Base-by-base conservation (phyloP, 2,113 vertebrate species). In the Silurus asotus region DNA sequence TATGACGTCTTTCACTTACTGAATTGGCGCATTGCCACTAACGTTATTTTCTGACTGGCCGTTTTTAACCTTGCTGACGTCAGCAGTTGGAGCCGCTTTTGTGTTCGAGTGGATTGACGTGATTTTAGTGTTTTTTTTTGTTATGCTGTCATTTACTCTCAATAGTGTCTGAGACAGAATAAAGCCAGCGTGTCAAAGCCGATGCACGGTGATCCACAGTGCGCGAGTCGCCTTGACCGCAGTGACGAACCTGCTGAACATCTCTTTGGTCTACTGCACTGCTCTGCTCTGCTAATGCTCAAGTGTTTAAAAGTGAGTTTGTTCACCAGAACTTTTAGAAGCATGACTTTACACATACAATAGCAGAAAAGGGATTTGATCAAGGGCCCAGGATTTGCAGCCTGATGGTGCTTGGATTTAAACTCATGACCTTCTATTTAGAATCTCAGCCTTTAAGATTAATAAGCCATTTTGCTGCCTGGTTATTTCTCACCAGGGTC, bases 31-130 rank as follows among this genome's bases (percentile, higher is more conserved):
- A 49, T 48, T 79, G 69, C 72, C 49, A 80, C 56, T 59, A 84
- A 67, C 84, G 45, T 76, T 69, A 65, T 58, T 64, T 80, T 58
- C 51, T 83, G 78, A 81, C 58, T 56, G 49, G 67, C 84, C 67
- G 72, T 76, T 88, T 88, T 89, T 81, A 88, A 37, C 83, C 81
- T n/a, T 58, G 56, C 74, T 84, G 83, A 87, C 81, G 81, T 89
- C 75, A 83, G 10, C 78, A 51, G 56, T n/a, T 58, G 81, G 59
- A 25, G 17, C 65, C 1, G 62, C n/a, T 69, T 70, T 62, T 82
- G 58, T 25, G 48, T 82, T 78, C 77, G 64, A 53, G 62, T 11
- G 49, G 48, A 86, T 49, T 53, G 81, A 25, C 15, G 61, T 25
- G 49, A 37, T 51, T 85, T 55, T 28, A 10, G 15, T 37, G 28